Base-by-base conservation (phyloP, 2,797 vertebrate species). In the Argya squamiceps region DNA sequence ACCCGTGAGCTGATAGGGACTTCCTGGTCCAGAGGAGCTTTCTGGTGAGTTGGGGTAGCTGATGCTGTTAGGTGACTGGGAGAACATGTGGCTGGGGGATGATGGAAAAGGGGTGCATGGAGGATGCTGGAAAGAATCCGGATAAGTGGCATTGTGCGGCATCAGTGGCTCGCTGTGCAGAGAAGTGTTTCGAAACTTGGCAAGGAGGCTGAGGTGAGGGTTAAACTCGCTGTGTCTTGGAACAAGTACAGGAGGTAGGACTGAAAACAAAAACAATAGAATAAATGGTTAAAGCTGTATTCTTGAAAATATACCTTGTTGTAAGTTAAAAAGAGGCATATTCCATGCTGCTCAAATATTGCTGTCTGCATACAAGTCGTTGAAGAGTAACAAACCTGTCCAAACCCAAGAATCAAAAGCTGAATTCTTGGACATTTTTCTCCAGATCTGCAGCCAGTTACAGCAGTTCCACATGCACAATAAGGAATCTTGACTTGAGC, bases 221-320 rank as follows among this genome's bases (percentile, higher is more conserved):
- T 99, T 99, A 94, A 99, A 99, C 97, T 99, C 99, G 1, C 99
- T 99, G 98, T 99, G 99, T 63, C 99, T 98, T 27, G 99, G 99
- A 71, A 99, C 99, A 5, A 99, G 98, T 56, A 99, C 99, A 1
- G 99, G 99, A 43, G 99, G 99, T 91, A 99, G 97, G 89, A 99
- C 99, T 99, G 83, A 93, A 92, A 96, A 94, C 15, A 87, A 89
- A 86, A 93, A 70, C 27, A 84, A 43, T 17, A 34, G 43, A 76
- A 67, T 65, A 52, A 55, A 55, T 30, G 5, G 34, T 93, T 84
- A 63, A 71, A 87, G 56, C 2, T 36, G 23, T n/a, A 27, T 53
- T 80, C 36, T 37, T 82, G 55, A 37, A 80, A 46, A 18, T 12
- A 0, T 36, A 15, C 55, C 32, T n/a, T 12, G 9, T 9, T n/a